A percentile compares a stretch with the other conserved stretches of the same genome.
Conservation (phyloP, 2,888 invertebrate genomes). For the Drosophila mulleri region DNA sequence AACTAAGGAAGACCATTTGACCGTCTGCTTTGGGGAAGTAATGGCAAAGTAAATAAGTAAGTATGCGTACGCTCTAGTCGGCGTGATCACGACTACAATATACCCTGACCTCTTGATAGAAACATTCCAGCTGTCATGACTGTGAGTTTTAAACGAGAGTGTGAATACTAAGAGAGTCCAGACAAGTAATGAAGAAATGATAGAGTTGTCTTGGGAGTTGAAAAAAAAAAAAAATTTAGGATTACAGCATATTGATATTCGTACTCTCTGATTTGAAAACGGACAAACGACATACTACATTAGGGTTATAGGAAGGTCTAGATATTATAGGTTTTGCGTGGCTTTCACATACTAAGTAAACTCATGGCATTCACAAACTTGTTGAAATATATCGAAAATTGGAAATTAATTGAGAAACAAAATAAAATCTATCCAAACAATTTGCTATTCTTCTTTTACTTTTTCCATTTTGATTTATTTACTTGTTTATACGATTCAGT, state of each 20-base stretch:
- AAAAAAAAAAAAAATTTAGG: too few species aligned
- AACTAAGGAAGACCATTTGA: slow-evolving; percentile 73
- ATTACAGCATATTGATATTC: neutral
- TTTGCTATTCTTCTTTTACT: slow-evolving; percentile 10
- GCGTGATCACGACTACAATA: neutral
- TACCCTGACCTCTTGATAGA: neutral
- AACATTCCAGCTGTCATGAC: neutral
- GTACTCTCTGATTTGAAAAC: neutral
- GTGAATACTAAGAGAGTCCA: too few species aligned
- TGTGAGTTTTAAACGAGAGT: neutral
- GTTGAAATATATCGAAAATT: neutral
- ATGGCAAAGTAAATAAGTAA: slow-evolving; percentile 30
- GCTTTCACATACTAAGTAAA: neutral
- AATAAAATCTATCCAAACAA: slow-evolving; percentile 13
- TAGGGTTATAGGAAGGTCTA: neutral
- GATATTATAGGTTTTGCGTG: neutral
- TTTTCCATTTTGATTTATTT: slow-evolving; percentile 3
- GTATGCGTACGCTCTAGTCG: neutral
- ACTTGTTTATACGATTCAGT: slow-evolving; percentile 11
- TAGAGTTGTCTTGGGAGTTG: too few species aligned
- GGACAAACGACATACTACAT: neutral
- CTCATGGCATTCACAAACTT: neutral
- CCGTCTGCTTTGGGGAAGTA: slow-evolving; percentile 57
- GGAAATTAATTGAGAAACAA: neutral
- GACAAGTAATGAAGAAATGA: too few species aligned